Evolutionary conservation across 1,140 invertebrate species (phyloP).

Genomic region (Galendromus occidentalis): DNA sequence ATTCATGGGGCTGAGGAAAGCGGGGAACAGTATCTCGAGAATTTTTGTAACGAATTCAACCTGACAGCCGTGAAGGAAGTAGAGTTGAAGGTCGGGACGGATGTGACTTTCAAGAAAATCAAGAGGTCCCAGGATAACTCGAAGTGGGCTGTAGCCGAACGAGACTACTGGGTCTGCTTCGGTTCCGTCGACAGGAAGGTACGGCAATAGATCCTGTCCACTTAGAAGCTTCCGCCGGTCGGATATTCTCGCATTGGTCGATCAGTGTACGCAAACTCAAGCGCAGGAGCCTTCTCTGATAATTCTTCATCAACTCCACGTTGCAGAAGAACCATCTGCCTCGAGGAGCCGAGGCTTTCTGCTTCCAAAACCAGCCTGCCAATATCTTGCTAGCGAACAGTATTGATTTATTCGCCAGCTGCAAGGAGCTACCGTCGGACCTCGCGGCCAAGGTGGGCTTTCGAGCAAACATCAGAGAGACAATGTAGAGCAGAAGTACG

Average conservation of each 20-base stretch:
- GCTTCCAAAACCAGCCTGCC: constrained; percentile 9
- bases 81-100: neutral
- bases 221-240: no score
- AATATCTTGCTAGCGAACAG: neutral
- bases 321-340: neutral
- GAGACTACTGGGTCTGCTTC: constrained; percentile 6
- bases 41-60: neutral
- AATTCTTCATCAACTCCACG: no score
- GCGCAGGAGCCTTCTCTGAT: no score
- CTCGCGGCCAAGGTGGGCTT: neutral
- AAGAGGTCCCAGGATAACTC: neutral
- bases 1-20: neutral
- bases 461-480: neutral
- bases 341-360: neutral
- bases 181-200: neutral
- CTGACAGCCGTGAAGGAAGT: neutral
- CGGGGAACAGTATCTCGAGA: neutral
- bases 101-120: neutral
- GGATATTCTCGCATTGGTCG: no score
- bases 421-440: neutral
- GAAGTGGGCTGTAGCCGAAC: neutral
- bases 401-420: neutral
- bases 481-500: no score
- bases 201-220: no score
- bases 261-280: no score